These are phyloP conservation scores for Parasteatoda tepidariorum DNA, from an alignment of 1,140 invertebrate genomes.

Conservation along the genomic window DNA sequence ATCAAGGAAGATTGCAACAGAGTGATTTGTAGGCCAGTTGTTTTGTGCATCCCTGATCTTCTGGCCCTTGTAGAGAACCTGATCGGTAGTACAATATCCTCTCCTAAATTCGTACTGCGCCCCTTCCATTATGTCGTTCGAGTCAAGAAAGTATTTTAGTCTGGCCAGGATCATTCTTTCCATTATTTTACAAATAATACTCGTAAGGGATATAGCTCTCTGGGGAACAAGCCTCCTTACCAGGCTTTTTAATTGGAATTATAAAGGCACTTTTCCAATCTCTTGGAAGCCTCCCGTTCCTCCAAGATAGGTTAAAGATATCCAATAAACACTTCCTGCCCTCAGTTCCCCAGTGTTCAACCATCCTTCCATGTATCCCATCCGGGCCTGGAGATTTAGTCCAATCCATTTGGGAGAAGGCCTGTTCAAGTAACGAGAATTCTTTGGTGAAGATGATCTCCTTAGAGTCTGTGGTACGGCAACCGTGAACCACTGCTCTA, in stretches of 20 bases:
- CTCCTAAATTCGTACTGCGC: neutral
- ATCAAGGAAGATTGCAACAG: neutral
- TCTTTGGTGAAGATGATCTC: neutral
- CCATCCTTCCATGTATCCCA: neutral
- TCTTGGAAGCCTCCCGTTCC: neutral
- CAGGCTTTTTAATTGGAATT: slow-evolving; percentile 13
- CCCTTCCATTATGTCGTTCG: neutral
- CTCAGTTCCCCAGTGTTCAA: neutral
- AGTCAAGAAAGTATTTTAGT: neutral
- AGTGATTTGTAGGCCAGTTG: neutral
- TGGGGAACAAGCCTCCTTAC: neutral
- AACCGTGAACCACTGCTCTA: neutral
- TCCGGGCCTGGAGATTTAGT: slow-evolving; percentile 16
- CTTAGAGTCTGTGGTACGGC: neutral
- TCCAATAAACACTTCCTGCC: neutral
- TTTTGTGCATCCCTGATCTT: neutral
- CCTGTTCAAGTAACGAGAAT: slow-evolving; percentile 4
- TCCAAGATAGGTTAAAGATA: slow-evolving; percentile 12
- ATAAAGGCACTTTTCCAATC: slow-evolving; percentile 3
- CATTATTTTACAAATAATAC: neutral
- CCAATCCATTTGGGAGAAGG: neutral
- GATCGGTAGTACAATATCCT: neutral
- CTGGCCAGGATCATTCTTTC: neutral
- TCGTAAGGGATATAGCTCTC: neutral
- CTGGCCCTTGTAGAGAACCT: slow-evolving; percentile 1